Conservation (phyloP, 2,113 vertebrate genomes). For the Rhinopomastus cyanomelas region DNA sequence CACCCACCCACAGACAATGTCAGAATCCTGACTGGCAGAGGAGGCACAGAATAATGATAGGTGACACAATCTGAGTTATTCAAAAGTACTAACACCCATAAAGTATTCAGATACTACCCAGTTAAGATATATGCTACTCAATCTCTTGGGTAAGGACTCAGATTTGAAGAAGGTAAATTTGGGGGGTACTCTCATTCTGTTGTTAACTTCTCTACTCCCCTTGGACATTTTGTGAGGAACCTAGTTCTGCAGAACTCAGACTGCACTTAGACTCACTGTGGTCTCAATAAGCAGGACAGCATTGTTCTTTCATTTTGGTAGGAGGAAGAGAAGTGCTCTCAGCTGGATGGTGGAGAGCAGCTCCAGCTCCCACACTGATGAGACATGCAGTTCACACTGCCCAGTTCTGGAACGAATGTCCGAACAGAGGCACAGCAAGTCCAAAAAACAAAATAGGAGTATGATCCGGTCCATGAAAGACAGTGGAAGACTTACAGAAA, state of each 20-base stretch:
- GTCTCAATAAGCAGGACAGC: not conserved
- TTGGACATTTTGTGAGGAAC: not conserved
- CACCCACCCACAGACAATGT: conserved; percentile 48
- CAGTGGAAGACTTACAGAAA: not conserved
- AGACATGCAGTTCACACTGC: accelerated
- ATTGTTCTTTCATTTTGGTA: not conserved
- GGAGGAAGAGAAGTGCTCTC: not conserved
- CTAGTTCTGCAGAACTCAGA: not conserved
- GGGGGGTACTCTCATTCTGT: not conserved
- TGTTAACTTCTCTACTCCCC: not conserved
- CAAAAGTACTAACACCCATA: not conserved
- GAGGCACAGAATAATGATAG: conserved; percentile 45
- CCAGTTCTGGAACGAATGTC: not conserved
- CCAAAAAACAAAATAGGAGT: not conserved
- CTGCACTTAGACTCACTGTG: not conserved
- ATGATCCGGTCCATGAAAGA: accelerated
- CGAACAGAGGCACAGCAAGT: not conserved
- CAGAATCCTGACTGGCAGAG: conserved; percentile 43
- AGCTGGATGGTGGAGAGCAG: not conserved
- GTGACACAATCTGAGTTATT: conserved; percentile 42
- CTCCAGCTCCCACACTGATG: not conserved
- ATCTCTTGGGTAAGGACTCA: not conserved
- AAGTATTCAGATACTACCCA: conserved; percentile 1
- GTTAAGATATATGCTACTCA: not conserved
- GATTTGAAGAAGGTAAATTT: not conserved